Conservation (phyloP, 1,140 invertebrate genomes). For the Matsumurasca onukii region DNA sequence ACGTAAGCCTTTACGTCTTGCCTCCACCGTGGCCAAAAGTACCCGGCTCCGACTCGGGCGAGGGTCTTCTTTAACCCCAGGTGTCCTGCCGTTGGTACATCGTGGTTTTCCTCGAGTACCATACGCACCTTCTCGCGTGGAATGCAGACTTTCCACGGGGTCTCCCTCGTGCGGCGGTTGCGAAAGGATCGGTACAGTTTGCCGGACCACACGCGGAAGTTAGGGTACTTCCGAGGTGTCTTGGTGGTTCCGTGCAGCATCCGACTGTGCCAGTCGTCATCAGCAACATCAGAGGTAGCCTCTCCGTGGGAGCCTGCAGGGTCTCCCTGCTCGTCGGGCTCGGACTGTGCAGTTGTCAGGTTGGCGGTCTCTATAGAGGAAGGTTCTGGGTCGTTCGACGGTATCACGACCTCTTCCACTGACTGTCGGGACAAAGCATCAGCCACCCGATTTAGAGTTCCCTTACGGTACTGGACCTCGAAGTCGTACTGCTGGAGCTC, state of each 20-base stretch:
- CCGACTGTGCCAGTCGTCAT: not conserved
- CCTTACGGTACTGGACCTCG: slow-evolving; percentile 45
- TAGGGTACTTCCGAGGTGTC: not conserved
- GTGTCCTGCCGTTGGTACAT: not conserved
- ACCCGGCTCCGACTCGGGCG: not conserved
- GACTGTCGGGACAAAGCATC: slow-evolving; percentile 44
- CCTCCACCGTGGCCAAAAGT: not conserved
- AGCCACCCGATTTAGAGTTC: slow-evolving; percentile 43
- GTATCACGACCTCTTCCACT: no score
- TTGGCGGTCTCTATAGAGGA: no score
- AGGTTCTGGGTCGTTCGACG: no score
- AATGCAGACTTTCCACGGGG: no score
- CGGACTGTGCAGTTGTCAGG: not conserved
- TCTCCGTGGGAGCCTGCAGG: not conserved
- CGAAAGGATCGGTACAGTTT: not conserved
- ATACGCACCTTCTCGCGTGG: no score
- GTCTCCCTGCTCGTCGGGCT: not conserved
- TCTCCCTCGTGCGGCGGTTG: no score
- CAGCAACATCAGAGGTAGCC: not conserved
- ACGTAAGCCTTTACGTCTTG: not conserved
- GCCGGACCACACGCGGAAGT: not conserved
- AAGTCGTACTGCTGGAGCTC: slow-evolving; percentile 45
- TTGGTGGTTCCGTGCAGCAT: not conserved
- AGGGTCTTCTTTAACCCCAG: not conserved
- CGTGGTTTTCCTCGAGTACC: not conserved